A percentile compares a stretch with the other conserved stretches of the same genome.
Conservation (phyloP, 2,113 vertebrate genomes). For the Oryzias melastigma region DNA sequence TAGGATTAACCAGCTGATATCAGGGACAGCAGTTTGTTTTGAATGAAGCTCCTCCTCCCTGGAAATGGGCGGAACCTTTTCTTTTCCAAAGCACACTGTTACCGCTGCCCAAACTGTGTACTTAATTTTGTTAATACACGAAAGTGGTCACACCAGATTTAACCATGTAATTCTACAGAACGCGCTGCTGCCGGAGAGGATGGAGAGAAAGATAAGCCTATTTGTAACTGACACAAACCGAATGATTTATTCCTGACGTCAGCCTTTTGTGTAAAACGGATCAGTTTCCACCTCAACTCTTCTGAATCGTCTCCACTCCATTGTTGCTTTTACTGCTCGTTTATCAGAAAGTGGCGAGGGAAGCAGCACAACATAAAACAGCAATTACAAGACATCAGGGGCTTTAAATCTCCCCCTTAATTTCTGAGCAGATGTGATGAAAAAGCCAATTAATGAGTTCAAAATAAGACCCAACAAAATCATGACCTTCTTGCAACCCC, state of each 20-base stretch:
- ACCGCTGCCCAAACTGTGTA: slow-evolving; percentile 28
- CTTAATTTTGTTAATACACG: slow-evolving; percentile 47
- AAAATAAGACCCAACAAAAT: slow-evolving; percentile 69
- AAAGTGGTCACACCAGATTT: slow-evolving; percentile 42
- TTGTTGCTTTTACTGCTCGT: slow-evolving; percentile 70
- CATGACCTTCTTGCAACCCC: slow-evolving; percentile 62
- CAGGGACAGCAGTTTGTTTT: slow-evolving; percentile 66
- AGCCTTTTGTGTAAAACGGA: slow-evolving; percentile 42
- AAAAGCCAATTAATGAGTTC: slow-evolving; percentile 70
- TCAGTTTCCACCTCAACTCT: slow-evolving; percentile 38
- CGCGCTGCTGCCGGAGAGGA: neutral
- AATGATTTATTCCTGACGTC: slow-evolving; percentile 44
- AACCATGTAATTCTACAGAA: slow-evolving; percentile 43
- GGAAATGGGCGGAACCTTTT: slow-evolving; percentile 49
- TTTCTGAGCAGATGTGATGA: slow-evolving; percentile 73
- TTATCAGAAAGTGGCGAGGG: slow-evolving; percentile 66
- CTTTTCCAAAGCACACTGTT: slow-evolving; percentile 43
- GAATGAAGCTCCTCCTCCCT: slow-evolving; percentile 46
- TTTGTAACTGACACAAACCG: slow-evolving; percentile 17
- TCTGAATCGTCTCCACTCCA: slow-evolving; percentile 36
- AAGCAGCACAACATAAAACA: slow-evolving; percentile 67
- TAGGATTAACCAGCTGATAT: slow-evolving; percentile 82
- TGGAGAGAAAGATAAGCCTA: slow-evolving; percentile 16
- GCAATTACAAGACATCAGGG: slow-evolving; percentile 77
- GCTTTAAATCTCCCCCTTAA: slow-evolving; percentile 77